Evolutionary conservation across 2,113 vertebrate species (phyloP), one percentile per base, ranked within the genome.

Genomic region (Progne subis): DNA sequence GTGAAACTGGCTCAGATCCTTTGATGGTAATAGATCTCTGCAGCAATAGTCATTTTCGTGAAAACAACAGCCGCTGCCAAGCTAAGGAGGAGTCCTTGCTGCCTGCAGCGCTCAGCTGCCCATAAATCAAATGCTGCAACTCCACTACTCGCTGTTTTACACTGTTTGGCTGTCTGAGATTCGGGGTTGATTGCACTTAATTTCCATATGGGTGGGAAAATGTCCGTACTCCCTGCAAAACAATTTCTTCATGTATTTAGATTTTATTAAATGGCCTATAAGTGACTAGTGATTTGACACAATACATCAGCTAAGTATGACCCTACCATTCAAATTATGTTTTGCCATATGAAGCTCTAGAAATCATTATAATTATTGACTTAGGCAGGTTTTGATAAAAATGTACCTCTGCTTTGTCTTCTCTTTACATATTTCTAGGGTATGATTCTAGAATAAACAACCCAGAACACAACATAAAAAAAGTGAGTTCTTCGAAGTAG

Each of bases 81-180:
- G 46, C 70, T 50, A 59, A 90, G 89, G 86, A 83, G 88, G 78
- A 85, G 84, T 34, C 57, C 64, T 29, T 64, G 50, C 25, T 61
- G 77, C 87, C 55, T 93, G 80, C 67, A 76, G 90, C 24, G 50
- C 74, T 95, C 81, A 72, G 95, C 86, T 79, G 80, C 70, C 34
- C 57, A 57, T 95, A 89, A 96, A 91, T 84, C 81, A 92, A 89
- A 92, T 7, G 9, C 46, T 68, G 68, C 47, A 67, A 52, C 28
- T 77, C 78, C 49, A 43, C 53, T 89, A 59, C 84, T 92, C 0
- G 5, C 57, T 55, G 26, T 80, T 93, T 76, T 60, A 90, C 23
- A 60, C 61, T 50, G 55, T 57, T 89, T 28, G 68, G 59, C 63
- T 34, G 56, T 59, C 43, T 82, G 78, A 94, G 75, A 85, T 82